Base-by-base conservation (phyloP, 2,113 vertebrate genomes). In the Engraulis encrasicolus region DNA sequence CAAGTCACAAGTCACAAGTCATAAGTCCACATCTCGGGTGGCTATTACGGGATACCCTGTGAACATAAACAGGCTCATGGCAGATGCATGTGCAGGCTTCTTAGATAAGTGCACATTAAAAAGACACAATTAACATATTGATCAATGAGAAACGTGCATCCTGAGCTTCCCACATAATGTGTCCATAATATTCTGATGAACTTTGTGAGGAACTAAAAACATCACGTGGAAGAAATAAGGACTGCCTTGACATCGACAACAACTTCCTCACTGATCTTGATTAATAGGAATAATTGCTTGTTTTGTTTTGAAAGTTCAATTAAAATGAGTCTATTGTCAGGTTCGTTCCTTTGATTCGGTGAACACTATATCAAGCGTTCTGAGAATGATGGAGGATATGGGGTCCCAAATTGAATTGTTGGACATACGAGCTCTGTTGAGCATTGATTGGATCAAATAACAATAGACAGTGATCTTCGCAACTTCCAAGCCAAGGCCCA, bases 371-470 rank as follows among this genome's bases (percentile, higher is more conserved):
- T 74, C 66, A 34, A 27, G 31, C 17, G 31, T 74, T 12, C 66
- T 74, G 66, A 74, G 66, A 74, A 31, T 31, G 66, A 14, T 74
- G 66, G 27, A 74, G 34, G 66, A 34, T 74, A 74, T 74, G 66
- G 66, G 17, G 66, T 27, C 14, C 31, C 15, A 15, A 74, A 74
- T 74, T 74, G 66, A 74, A 31, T 74, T 34, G 34, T 12, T 74
- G 66, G 27, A 74, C 34, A 74, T 74, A 15, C 31, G 31, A 74
- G 27, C 66, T 74, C 27, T 12, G 15, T 14, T 74, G 66, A 74
- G 31, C 66, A 74, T 74, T 74, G 66, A 74, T 74, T 74, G 23
- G 27, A 23, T 36, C 66, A 74, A 74, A 74, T 36, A 34, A 74
- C 66, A 74, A 23, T 34, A 71, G 11, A 71, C 61, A 74, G 66